These are phyloP conservation scores for Eudyptes chrysolophus DNA, from an alignment of 2,113 vertebrate genomes.

Conservation along the genomic window DNA sequence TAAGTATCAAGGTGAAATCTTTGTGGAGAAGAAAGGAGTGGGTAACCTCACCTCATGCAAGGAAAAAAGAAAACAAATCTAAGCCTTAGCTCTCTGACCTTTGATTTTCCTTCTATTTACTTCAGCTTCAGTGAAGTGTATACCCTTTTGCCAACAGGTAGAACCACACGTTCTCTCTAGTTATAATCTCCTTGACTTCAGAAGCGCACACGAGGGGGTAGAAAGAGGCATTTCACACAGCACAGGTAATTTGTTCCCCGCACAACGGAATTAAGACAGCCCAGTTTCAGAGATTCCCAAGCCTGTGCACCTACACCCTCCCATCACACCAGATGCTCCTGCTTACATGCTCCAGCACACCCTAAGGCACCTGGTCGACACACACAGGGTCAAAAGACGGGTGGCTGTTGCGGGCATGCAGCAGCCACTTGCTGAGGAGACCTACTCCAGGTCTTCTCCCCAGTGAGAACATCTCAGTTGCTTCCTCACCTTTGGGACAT, in stretches of 20 bases:
- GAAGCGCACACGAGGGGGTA: accelerated
- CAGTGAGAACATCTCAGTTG: accelerated
- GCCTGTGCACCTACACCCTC: accelerated
- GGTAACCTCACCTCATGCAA: neutral
- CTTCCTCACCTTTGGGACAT: neutral
- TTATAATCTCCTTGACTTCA: neutral
- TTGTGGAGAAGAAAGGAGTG: neutral
- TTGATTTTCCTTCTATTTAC: neutral
- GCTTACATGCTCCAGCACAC: neutral
- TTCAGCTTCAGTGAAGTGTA: neutral
- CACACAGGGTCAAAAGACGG: accelerated
- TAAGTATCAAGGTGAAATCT: neutral
- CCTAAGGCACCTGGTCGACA: accelerated
- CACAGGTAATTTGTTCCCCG: neutral
- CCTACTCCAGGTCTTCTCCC: neutral
- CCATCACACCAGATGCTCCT: neutral
- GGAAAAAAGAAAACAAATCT: neutral
- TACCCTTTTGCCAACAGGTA: neutral
- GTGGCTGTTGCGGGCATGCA: neutral
- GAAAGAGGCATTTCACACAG: neutral
- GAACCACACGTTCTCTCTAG: neutral
- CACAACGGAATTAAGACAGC: neutral
- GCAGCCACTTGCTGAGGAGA: neutral
- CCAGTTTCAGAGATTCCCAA: neutral
- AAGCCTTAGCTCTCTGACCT: neutral